A percentile compares a stretch with the other conserved stretches of the same genome.
These are phyloP conservation scores for Pocillopora grandis DNA, from an alignment of 92 coral and sea anemone genomes.

Conservation along the genomic window DNA sequence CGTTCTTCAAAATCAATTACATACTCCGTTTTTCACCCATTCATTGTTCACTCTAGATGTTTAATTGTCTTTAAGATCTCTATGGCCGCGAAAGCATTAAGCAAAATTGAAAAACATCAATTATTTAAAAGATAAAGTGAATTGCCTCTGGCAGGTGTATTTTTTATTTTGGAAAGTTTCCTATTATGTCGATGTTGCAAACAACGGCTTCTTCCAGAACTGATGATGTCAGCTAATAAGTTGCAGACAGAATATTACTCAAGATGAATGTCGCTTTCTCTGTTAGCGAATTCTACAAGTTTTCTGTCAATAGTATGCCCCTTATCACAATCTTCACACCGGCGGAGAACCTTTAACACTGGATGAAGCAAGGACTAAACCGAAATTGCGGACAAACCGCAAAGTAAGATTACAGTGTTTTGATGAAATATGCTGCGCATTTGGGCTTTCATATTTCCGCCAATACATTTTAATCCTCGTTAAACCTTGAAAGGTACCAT, in stretches of 20 bases:
- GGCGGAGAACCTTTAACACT: slow-evolving; percentile 9
- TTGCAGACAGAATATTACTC: not conserved
- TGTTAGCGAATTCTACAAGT: slow-evolving; percentile 1
- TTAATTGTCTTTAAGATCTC: slow-evolving; percentile 41
- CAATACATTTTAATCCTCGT: slow-evolving; percentile 34
- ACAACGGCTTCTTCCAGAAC: not conserved
- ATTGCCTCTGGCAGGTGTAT: slow-evolving; percentile 36
- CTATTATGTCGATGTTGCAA: not conserved
- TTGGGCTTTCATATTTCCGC: slow-evolving; percentile 39
- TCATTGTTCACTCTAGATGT: slow-evolving; percentile 8
- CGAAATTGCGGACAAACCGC: slow-evolving; percentile 35
- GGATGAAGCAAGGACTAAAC: slow-evolving; percentile 10
- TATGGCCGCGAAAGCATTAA: slow-evolving; percentile 34
- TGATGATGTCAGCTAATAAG: not conserved
- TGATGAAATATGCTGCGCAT: slow-evolving; percentile 39
- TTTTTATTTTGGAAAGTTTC: slow-evolving; percentile 2
- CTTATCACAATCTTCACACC: slow-evolving; percentile 16
- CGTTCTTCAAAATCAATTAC: slow-evolving; percentile 35
- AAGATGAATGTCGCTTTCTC: not conserved
- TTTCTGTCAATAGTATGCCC: not conserved
- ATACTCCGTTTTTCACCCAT: slow-evolving; percentile 16
- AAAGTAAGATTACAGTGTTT: slow-evolving; percentile 33
- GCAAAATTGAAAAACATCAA: slow-evolving; percentile 43
- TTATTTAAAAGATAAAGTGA: slow-evolving; percentile 31
- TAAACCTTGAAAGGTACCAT: slow-evolving; percentile 16